These are phyloP conservation scores for Acipenser transmontanus DNA, from an alignment of 2,797 vertebrate genomes.

Conservation along the genomic window DNA sequence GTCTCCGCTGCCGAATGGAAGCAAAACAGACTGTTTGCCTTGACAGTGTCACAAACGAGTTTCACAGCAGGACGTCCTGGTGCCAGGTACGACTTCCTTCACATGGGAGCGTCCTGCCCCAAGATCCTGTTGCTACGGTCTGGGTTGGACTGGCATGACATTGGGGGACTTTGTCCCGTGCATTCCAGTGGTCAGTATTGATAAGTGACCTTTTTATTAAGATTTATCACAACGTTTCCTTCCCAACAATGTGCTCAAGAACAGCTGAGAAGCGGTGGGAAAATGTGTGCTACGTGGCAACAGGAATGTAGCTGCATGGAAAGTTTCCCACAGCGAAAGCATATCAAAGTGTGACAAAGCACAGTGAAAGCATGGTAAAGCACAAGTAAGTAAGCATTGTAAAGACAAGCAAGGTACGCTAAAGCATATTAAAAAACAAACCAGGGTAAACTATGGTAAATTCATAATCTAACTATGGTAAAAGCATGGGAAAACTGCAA, in stretches of 20 bases:
- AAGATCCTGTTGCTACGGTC: slow-evolving; percentile 27
- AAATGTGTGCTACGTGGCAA: neutral
- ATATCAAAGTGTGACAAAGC: no score
- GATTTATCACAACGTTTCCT: neutral
- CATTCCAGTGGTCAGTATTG: neutral
- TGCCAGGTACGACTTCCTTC: slow-evolving; percentile 34
- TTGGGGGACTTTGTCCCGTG: neutral
- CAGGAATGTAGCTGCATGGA: no score
- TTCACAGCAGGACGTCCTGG: slow-evolving; percentile 19
- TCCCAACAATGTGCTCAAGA: slow-evolving; percentile 7
- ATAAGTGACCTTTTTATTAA: neutral
- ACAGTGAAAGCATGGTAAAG: no score
- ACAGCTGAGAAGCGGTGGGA: neutral
- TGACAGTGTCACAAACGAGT: slow-evolving; percentile 36
- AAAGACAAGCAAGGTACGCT: no score
- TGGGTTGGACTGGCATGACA: neutral
- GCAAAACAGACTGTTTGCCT: slow-evolving; percentile 20
- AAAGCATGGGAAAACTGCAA: no score
- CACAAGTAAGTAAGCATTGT: no score
- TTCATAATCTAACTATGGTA: no score
- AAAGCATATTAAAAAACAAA: no score
- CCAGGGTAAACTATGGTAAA: no score
- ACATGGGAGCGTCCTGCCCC: slow-evolving; percentile 55
- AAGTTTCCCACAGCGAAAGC: no score
- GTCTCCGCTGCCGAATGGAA: slow-evolving; percentile 47